Conservation (phyloP, 2,888 invertebrate species). For the Falcaria lacertinaria region DNA sequence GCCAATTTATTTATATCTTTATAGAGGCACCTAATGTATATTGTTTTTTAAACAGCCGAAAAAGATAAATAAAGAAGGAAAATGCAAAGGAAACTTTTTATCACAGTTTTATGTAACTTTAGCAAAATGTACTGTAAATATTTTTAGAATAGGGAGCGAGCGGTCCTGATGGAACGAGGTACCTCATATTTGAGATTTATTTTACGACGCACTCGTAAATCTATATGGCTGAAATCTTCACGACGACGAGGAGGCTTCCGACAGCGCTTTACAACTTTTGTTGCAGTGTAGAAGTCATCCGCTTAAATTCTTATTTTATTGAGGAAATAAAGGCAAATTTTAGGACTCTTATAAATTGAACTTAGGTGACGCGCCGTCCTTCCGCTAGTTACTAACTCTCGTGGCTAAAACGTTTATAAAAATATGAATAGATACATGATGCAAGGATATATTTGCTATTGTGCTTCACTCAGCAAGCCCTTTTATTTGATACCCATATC, state of each 20-base stretch:
- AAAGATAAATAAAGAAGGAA: conserved; percentile 8
- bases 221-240: conserved; percentile 21
- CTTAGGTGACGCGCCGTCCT: no score
- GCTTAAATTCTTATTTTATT: not conserved
- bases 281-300: not conserved
- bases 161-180: conserved; percentile 14
- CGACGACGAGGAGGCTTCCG: conserved; percentile 10
- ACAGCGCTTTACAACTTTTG: not conserved
- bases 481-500: no score
- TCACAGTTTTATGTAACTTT: conserved; percentile 23
- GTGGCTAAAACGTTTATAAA: no score
- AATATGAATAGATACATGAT: no score
- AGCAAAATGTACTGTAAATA: conserved; percentile 20
- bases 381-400: no score
- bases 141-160: conserved; percentile 24
- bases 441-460: no score
- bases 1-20: no score
- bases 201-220: conserved; percentile 31
- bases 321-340: no score
- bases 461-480: no score
- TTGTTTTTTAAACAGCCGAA: not conserved
- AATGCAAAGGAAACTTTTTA: conserved; percentile 26
- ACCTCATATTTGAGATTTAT: conserved; percentile 29
- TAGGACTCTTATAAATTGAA: no score
- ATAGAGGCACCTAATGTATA: no score